Evolutionary conservation across 2,113 vertebrate genomes (phyloP).

Genomic region (Tragelaphus buxtoni): DNA sequence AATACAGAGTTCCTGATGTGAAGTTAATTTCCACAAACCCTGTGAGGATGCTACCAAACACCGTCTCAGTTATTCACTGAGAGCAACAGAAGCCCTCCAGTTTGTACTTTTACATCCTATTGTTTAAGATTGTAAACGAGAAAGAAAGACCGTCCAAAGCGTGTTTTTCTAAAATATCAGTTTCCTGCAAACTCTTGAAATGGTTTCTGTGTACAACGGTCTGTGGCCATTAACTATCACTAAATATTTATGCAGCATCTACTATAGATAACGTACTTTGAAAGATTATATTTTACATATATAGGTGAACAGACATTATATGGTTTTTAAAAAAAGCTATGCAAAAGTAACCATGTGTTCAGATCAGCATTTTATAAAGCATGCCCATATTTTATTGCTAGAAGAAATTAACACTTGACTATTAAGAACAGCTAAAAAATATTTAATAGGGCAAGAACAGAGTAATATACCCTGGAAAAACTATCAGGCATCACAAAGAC

Average conservation of each 20-base stretch:
- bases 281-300: background rate
- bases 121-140: conserved; percentile 57
- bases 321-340: background rate
- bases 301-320: background rate
- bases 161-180: conserved; percentile 18
- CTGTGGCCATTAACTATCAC: conserved; percentile 18
- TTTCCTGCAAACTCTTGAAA: conserved; percentile 39
- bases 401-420: background rate
- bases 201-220: background rate
- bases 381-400: background rate
- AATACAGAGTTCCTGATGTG: conserved; percentile 64
- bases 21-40: conserved; percentile 76
- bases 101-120: conserved; percentile 42
- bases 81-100: conserved; percentile 45
- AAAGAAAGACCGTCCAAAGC: conserved; percentile 29
- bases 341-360: background rate
- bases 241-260: conserved; percentile 41
- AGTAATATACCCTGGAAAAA: background rate
- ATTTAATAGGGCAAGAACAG: background rate
- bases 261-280: background rate
- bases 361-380: conserved; percentile 31
- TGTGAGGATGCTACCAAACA: conserved; percentile 46
- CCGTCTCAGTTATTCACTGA: conserved; percentile 59
- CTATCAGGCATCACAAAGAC: background rate
- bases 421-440: conserved; percentile 12